These are phyloP conservation scores for Chironomus striatipennis DNA, from an alignment of 1,140 invertebrate species.

Conservation along the genomic window DNA sequence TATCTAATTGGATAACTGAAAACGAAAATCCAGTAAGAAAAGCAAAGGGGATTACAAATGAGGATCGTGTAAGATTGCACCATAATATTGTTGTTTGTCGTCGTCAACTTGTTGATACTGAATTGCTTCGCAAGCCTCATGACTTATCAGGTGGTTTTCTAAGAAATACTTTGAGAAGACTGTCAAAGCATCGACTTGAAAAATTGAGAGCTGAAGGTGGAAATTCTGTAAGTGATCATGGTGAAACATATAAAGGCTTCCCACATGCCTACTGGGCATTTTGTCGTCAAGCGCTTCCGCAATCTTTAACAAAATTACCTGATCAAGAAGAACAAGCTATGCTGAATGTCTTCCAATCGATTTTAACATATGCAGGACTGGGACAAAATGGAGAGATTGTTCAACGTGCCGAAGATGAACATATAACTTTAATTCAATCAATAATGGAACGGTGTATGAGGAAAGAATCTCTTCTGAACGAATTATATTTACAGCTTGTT, in stretches of 20 bases:
- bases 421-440: conserved; percentile 76
- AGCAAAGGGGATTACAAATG: conserved; percentile 61
- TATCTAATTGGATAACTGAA: conserved; percentile 80
- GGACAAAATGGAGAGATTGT: conserved; percentile 52
- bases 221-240: conserved; percentile 51
- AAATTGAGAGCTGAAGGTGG: conserved; percentile 73
- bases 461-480: conserved; percentile 78
- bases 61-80: conserved; percentile 71
- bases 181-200: conserved; percentile 81
- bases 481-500: conserved; percentile 87
- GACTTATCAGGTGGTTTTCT: conserved; percentile 72
- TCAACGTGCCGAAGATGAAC: conserved; percentile 66
- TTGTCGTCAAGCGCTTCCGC: conserved; percentile 65
- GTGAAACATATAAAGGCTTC: conserved; percentile 82
- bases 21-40: conserved; percentile 56
- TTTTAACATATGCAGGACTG: conserved; percentile 75
- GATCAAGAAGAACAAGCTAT: conserved; percentile 80
- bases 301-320: conserved; percentile 73
- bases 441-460: conserved; percentile 85
- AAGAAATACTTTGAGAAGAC: conserved; percentile 73
- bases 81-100: conserved; percentile 72
- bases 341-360: conserved; percentile 66
- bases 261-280: conserved; percentile 85
- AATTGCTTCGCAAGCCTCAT: conserved; percentile 69
- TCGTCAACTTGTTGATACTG: conserved; percentile 71